Percentiles rank a stretch among this genome's conserved stretches.
phyloP scores from a whole-genome alignment of 2,888 invertebrate species.

The Tipula confusa region DNA sequence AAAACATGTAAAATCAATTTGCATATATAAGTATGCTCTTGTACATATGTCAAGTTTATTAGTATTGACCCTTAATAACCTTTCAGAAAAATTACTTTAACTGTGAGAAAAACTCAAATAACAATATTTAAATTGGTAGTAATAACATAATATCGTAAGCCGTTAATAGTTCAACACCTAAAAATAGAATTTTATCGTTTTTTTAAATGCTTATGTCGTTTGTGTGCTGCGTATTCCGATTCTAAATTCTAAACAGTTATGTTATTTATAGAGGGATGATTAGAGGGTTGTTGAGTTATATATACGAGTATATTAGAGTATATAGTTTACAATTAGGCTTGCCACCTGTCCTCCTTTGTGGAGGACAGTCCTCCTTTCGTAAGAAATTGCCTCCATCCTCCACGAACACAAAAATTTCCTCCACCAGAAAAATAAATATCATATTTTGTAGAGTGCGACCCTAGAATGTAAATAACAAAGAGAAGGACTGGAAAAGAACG shows the following conservation, averaged over 20 bases:
- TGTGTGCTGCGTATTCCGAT: background rate
- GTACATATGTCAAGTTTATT: too few relatives aligned
- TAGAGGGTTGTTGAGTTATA: background rate
- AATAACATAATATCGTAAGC: background rate
- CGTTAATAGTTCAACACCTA: conserved; percentile 12
- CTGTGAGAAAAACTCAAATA: background rate
- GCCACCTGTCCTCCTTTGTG: too few relatives aligned
- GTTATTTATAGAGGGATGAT: conserved; percentile 12
- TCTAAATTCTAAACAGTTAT: background rate
- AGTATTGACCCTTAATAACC: too few relatives aligned
- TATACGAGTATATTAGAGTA: too few relatives aligned
- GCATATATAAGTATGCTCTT: background rate
- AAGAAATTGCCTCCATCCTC: too few relatives aligned
- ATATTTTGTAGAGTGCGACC: too few relatives aligned
- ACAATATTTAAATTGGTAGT: background rate
- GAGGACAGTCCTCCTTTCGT: too few relatives aligned
- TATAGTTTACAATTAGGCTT: too few relatives aligned
- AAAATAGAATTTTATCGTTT: conserved; percentile 8
- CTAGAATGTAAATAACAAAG: too few relatives aligned
- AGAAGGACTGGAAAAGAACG: too few relatives aligned
- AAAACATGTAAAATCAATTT: background rate
- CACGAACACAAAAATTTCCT: too few relatives aligned
- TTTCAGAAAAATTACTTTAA: background rate
- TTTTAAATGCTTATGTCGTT: background rate
- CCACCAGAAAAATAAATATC: too few relatives aligned